Base-by-base conservation (phyloP, 2,797 vertebrate genomes). In the Falco concolor region DNA sequence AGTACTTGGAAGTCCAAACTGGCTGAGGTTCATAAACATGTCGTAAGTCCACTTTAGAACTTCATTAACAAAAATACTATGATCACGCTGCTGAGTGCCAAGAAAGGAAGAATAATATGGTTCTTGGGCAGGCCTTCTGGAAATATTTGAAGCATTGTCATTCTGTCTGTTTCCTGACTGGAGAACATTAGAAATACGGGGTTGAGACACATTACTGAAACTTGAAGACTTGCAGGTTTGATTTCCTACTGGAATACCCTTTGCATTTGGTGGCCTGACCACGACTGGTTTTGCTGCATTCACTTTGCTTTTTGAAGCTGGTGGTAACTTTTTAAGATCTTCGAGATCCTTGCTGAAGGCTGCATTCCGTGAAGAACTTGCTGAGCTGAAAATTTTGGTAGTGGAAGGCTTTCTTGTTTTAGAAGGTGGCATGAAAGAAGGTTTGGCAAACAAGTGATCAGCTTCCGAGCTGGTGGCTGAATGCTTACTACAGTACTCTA, bases 1-100 rank as follows among this genome's bases (percentile, higher is more conserved):
- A 74, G 80, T 79, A 57, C 80, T 53, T 2, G 98, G 98, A 36
- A 97, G 63, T 45, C 98, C 98, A 47, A 98, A 98, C 53, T 92
- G 82, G 78, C 40, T 89, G 32, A 87, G 98, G 75, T 95, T 97
- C 1, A 95, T 75, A 84, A 99, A 98, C 98, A 98, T 98, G 9
- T 98, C 95, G 0, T 97, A 98, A 28, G 96, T 98, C 98, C 98
- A 99, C 47, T 96, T 98, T 2, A 99, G 88, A 42, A 99, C 84
- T 45, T 98, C 96, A n/a, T 95, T 97, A 67, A 98, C 94, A n/a
- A 99, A 98, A 56, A 91, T 57, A 5, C 95, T 96, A 34, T 88
- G 89, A 57, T 98, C 90, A 9, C 86, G 91, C 38, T 96, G 97
- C 30, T 68, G 86, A 75, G 57, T 1, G 0, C 67, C 78, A 44